phyloP scores from a whole-genome alignment of 2,888 invertebrate genomes.

The Lycaena phlaeas region DNA sequence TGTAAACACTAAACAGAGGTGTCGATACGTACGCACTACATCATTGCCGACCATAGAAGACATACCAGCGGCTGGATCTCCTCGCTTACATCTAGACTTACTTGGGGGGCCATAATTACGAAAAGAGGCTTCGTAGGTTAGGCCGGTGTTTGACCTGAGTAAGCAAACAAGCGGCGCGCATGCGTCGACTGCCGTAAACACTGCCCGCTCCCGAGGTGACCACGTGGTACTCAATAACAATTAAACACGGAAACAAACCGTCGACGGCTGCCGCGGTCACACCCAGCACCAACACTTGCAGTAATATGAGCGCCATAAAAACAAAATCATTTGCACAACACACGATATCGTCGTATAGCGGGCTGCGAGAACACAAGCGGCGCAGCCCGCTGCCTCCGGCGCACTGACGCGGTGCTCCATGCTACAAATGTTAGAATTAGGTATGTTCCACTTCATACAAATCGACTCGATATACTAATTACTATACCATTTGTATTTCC shows the following conservation, averaged over 20 bases:
- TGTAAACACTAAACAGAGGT: background rate
- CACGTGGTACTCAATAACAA: conserved; percentile 42
- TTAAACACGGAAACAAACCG: conserved; percentile 47
- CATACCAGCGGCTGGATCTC: conserved; percentile 30
- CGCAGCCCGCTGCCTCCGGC: conserved; percentile 58
- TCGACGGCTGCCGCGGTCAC: conserved; percentile 63
- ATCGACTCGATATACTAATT: conserved; percentile 9
- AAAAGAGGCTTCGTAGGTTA: conserved; percentile 54
- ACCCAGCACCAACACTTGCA: conserved; percentile 76
- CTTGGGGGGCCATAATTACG: conserved; percentile 41
- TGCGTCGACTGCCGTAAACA: conserved; percentile 64
- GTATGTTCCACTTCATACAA: conserved; percentile 10
- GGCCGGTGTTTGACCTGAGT: conserved; percentile 64
- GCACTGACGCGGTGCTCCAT: conserved; percentile 30
- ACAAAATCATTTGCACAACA: conserved; percentile 79
- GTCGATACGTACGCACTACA: conserved; percentile 15
- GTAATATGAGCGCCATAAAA: conserved; percentile 86
- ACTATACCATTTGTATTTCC: no score
- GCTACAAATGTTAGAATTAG: conserved; percentile 10
- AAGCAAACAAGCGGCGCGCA: conserved; percentile 60
- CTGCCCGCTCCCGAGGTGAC: conserved; percentile 39
- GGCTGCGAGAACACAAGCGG: conserved; percentile 58
- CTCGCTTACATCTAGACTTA: conserved; percentile 49
- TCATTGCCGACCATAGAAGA: conserved; percentile 19
- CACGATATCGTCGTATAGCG: conserved; percentile 55